These are phyloP conservation scores for Megaleporinus macrocephalus DNA, from an alignment of 2,113 vertebrate species.

Conservation along the genomic window DNA sequence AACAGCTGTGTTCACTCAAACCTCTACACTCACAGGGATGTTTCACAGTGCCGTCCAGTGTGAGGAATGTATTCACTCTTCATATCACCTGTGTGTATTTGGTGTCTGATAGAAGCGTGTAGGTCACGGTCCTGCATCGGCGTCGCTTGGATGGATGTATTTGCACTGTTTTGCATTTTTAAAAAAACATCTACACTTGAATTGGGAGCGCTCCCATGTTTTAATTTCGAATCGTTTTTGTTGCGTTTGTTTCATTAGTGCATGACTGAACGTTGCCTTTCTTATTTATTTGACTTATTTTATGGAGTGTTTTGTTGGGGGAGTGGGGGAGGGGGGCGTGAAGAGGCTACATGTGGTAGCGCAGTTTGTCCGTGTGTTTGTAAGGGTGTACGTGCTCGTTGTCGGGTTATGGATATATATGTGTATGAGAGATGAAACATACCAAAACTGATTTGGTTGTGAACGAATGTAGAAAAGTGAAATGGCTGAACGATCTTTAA, in stretches of 20 bases:
- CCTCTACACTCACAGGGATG: neutral
- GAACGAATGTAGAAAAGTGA: constrained; percentile 16
- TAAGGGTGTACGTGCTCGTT: constrained; percentile 3
- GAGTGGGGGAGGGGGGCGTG: no score
- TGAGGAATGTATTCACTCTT: constrained; percentile 40
- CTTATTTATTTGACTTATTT: constrained; percentile 51
- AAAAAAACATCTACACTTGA: constrained; percentile 13
- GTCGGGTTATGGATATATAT: constrained; percentile 21
- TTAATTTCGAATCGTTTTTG: constrained; percentile 41
- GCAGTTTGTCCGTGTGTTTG: constrained; percentile 23
- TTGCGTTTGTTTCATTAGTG: constrained; percentile 48
- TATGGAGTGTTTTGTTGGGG: constrained; percentile 16
- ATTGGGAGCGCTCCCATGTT: constrained; percentile 12
- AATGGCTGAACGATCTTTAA: constrained; percentile 17
- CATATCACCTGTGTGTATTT: constrained; percentile 27
- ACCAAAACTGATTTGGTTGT: constrained; percentile 38
- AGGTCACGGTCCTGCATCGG: constrained; percentile 4
- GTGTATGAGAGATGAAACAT: constrained; percentile 14
- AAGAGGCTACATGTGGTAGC: neutral
- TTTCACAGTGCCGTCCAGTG: constrained; percentile 2
- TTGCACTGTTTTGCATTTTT: constrained; percentile 21
- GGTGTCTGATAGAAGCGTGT: constrained; percentile 4
- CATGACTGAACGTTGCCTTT: constrained; percentile 54
- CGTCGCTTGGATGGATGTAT: constrained; percentile 14
- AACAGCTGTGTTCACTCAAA: neutral